Evolutionary conservation across 1,140 invertebrate genomes (phyloP), one percentile per base, ranked within the genome.

Genomic region (Leptonema lineaticorne): DNA sequence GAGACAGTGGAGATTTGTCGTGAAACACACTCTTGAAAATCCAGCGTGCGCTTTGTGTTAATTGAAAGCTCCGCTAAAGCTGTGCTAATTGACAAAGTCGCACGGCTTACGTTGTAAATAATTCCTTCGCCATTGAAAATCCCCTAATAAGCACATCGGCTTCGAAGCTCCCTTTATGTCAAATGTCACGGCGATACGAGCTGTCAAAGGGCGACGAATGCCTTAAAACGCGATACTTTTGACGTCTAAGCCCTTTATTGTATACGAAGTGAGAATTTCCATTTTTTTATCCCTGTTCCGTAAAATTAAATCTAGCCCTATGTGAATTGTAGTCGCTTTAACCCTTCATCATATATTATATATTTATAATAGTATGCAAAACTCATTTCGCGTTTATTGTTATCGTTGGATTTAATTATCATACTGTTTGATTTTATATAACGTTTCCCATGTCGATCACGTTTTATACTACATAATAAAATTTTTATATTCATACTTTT

Each of bases 21-120:
- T n/a, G n/a, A n/a, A n/a, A n/a, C n/a, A n/a, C 30, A 33, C 30
- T 41, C 9, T 41, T 46, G 24, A 24, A 50, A 29, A 64, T 64
- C 45, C 45, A 33, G 62, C 62, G 27, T 50, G n/a, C 50, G 46
- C 62, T 64, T 64, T 64, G 62, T 64, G 62, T 64, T 64, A 64
- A 64, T 64, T 64, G 62, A 64, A 64, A 64, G 62, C 62, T 28
- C 18, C 27, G 62, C 45, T 53, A 64, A 64, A 50, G 62, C 62
- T 48, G 41, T 37, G 62, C 62, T 64, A 64, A 64, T 64, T 64
- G 62, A 64, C 62, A 64, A 64, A 64, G 62, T 64, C 62, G 46
- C 45, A 6, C 16, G 62, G 59, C 30, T 62, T 62, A 62, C 62
- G 26, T 48, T 64, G 41, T 64, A 64, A 64, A 64, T 64, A 64